phyloP scores from a whole-genome alignment of 1,140 invertebrate species.

The Tetramorium alpestre region DNA sequence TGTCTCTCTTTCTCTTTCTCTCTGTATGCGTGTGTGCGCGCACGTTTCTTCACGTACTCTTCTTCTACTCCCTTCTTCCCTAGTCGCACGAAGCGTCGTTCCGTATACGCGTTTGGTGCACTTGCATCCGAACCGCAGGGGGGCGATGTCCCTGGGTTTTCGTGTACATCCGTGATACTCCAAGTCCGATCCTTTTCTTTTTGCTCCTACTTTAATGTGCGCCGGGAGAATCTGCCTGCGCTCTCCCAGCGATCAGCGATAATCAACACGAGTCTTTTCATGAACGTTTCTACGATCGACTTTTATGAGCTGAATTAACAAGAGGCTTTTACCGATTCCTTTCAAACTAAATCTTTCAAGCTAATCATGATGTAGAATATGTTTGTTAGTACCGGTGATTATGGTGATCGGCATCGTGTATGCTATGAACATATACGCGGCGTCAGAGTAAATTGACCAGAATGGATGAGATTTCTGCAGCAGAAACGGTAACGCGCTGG shows the following conservation, averaged over 20 bases:
- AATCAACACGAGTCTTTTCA: conserved; percentile 13
- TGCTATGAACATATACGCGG: neutral
- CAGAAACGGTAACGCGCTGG: neutral
- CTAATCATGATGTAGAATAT: neutral
- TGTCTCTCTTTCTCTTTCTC: no score
- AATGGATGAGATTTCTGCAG: neutral
- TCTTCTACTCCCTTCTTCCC: neutral
- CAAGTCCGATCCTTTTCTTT: neutral
- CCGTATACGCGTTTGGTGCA: conserved; percentile 32
- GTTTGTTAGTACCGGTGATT: neutral
- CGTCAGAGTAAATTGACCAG: conserved; percentile 32
- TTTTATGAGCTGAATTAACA: neutral
- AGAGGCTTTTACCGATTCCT: neutral
- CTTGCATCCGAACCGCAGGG: conserved; percentile 60
- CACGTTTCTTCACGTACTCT: neutral
- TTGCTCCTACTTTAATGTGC: conserved; percentile 16
- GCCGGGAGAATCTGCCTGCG: neutral
- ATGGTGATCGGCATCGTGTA: neutral
- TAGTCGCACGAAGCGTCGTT: conserved; percentile 27
- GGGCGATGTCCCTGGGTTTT: conserved; percentile 33
- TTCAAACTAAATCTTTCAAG: neutral
- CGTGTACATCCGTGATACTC: neutral
- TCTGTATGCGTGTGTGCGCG: neutral
- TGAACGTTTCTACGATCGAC: neutral
- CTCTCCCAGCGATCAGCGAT: neutral